These are phyloP conservation scores for Sakesphorus luctuosus DNA, from an alignment of 2,113 vertebrate species.

Conservation along the genomic window DNA sequence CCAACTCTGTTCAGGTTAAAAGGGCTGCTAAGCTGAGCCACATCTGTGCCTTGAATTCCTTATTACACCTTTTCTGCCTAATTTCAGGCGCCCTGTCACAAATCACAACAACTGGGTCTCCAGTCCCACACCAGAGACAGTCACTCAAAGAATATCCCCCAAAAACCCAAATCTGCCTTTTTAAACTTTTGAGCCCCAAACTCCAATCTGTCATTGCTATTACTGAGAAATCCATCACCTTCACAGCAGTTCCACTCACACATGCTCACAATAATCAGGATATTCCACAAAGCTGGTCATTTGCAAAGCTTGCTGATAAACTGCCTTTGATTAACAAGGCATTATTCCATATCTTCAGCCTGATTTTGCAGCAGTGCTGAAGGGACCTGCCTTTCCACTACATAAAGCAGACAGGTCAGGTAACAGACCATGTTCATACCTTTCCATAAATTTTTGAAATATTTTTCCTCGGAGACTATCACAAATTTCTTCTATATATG, in stretches of 20 bases:
- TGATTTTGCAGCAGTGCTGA: not conserved
- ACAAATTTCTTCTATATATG: conserved; percentile 97
- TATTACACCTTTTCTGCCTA: not conserved
- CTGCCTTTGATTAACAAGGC: not conserved
- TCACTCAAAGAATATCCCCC: not conserved
- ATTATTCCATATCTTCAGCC: not conserved
- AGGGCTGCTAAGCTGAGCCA: not conserved
- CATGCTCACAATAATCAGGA: not conserved
- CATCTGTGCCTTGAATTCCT: not conserved
- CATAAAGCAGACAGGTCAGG: not conserved
- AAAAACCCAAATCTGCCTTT: not conserved
- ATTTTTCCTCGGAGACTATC: conserved; percentile 94
- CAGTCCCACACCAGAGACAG: not conserved
- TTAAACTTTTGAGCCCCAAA: not conserved
- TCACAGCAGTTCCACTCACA: not conserved
- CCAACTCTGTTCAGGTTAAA: not conserved
- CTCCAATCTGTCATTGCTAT: not conserved
- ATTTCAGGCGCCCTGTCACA: not conserved
- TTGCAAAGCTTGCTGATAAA: not conserved
- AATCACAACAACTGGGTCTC: not conserved
- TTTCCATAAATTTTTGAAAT: conserved; percentile 97
- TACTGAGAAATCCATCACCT: not conserved
- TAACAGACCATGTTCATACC: conserved; percentile 71
- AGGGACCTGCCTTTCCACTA: not conserved
- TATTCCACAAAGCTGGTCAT: not conserved